Evolutionary conservation across 2,888 invertebrate species (phyloP).

Genomic region (Limulus polyphemus): DNA sequence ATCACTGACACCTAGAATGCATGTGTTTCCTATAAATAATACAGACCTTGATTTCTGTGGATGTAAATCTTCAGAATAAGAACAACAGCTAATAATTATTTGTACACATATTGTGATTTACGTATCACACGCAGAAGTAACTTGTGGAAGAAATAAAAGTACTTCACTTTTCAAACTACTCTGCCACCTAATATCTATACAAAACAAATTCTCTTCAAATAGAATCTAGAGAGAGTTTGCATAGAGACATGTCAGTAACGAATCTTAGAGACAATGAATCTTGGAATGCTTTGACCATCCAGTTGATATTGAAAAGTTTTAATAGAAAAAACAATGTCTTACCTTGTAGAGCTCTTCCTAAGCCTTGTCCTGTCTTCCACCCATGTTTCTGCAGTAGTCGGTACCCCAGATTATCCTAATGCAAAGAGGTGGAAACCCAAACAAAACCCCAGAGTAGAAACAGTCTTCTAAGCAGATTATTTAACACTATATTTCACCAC

Average conservation of each 20-base stretch:
- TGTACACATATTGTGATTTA: no score
- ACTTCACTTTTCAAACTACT: no score
- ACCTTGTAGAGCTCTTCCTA: conserved; percentile 27
- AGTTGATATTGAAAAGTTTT: neutral
- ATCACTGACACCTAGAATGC: no score
- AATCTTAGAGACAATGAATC: neutral
- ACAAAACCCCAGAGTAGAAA: conserved; percentile 8
- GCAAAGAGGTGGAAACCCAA: conserved; percentile 6
- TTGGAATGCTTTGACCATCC: conserved; percentile 3
- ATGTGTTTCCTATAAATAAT: no score
- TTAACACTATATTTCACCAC: no score
- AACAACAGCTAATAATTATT: no score
- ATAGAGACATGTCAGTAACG: neutral
- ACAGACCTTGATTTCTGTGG: no score
- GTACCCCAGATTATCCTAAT: conserved; percentile 28
- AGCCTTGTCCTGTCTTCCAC: conserved; percentile 27
- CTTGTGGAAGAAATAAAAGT: no score
- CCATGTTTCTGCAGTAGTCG: conserved; percentile 27
- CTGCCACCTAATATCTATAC: neutral
- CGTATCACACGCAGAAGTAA: no score
- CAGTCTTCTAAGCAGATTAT: neutral
- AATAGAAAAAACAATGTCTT: conserved; percentile 3
- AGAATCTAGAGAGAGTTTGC: neutral
- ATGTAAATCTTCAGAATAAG: no score
- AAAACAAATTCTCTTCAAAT: neutral